A percentile compares a stretch with the other conserved stretches of the same genome.
phyloP scores from a whole-genome alignment of 2,113 vertebrate genomes.

The Opisthocomus hoazin region DNA sequence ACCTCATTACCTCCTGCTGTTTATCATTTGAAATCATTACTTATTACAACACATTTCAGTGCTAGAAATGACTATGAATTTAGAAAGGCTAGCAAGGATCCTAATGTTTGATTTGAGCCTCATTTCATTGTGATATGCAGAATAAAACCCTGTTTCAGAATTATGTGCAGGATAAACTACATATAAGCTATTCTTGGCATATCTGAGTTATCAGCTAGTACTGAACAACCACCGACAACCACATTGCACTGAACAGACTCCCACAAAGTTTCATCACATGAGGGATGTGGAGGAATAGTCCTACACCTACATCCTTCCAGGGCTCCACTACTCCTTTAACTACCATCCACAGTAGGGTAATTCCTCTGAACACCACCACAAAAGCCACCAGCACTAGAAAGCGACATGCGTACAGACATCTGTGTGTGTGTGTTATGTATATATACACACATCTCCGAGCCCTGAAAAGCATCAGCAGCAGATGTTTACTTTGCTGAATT shows the following conservation, averaged over 20 bases:
- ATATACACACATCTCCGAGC: background rate
- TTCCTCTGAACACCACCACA: background rate
- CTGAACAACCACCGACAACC: background rate
- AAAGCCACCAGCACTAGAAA: background rate
- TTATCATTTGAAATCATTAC: background rate
- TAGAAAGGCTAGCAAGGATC: background rate
- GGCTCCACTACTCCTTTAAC: background rate
- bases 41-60: background rate
- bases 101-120: background rate
- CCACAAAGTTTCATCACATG: background rate
- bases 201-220: background rate
- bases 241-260: background rate
- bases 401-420: accelerated
- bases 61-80: background rate
- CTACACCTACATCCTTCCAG: background rate
- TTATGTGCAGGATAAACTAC: background rate
- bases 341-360: background rate
- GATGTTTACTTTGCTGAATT: background rate
- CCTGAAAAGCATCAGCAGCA: background rate
- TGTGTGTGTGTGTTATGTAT: background rate
- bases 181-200: background rate
- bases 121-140: background rate
- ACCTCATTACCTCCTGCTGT: background rate
- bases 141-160: background rate
- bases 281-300: background rate